Percentiles rank a stretch among this genome's conserved stretches.
These are phyloP conservation scores for Anniella stebbinsi DNA, from an alignment of 2,797 vertebrate genomes.

Conservation along the genomic window DNA sequence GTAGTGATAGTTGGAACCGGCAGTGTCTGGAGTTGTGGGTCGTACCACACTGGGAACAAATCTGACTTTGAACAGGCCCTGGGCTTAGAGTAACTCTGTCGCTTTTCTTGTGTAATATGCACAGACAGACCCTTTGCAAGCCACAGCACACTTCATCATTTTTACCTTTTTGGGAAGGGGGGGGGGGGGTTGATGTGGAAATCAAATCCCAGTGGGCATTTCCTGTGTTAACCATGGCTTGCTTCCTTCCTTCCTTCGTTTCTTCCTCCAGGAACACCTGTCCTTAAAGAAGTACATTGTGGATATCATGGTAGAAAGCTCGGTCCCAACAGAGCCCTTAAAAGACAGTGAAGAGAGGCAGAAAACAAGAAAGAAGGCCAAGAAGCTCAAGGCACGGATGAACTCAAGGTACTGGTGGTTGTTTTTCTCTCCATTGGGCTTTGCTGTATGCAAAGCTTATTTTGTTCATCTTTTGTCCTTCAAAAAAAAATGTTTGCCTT, in stretches of 20 bases:
- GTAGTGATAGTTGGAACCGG: neutral
- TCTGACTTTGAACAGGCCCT: neutral
- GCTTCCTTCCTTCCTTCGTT: constrained; percentile 54
- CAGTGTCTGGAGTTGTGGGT: neutral
- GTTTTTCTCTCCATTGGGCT: constrained; percentile 8
- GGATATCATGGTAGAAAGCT: constrained; percentile 91
- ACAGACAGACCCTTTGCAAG: too few relatives aligned
- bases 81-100: neutral
- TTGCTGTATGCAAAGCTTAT: constrained; percentile 40
- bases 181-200: too few relatives aligned
- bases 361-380: constrained; percentile 94
- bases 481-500: constrained; percentile 30
- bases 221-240: constrained; percentile 9
- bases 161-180: neutral
- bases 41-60: neutral
- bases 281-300: constrained; percentile 98
- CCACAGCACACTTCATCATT: neutral
- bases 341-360: constrained; percentile 94
- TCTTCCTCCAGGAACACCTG: constrained; percentile 90
- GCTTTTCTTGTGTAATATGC: neutral
- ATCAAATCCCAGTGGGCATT: neutral
- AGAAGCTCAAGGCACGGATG: constrained; percentile 96
- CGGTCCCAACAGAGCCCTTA: constrained; percentile 83
- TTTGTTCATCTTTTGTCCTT: constrained; percentile 53
- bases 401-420: constrained; percentile 88